Evolutionary conservation across 2,113 vertebrate species (phyloP), one percentile per base, ranked within the genome.

Genomic region (Columba livia): DNA sequence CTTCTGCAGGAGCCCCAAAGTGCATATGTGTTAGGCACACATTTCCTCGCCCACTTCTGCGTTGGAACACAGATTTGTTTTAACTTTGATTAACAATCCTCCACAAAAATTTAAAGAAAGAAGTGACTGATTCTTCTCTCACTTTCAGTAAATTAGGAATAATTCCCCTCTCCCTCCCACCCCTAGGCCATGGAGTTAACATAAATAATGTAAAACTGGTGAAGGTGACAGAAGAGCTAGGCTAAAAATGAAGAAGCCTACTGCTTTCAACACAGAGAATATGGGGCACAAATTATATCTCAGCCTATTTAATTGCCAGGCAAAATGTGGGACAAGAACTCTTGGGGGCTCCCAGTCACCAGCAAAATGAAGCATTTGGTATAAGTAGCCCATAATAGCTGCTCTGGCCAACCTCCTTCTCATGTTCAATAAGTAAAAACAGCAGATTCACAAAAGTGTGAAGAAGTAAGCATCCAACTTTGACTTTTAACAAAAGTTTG

Each of bases 121-220:
- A 94, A 97, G 66, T 91, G 66, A 92, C 96, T 95, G 93, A 89
- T 93, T 96, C 96, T 95, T 94, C 96, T 96, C 93, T 96, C 90
- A 93, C 93, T 93, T 95, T 94, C 96, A 95, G 95, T 96, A 95
- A 96, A 96, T 96, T 91, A 93, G 96, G 94, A 96, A 87, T 93
- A 95, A 97, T 96, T 96, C 96, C 95, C 93, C 92, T 96, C 95
- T 95, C 65, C 95, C 95, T 94, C 95, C 96, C 86, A 96, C 96
- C 96, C 80, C 92, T 86, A 95, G 88, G 95, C 95, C 95, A 94
- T 1, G 32, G 79, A 97, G 94, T 95, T 95, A 95, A 94, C 95
- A 97, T 88, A 96, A 95, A 96, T 93, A 97, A 94, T 94, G 79
- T 78, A 84, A 94, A 96, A 90, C 83, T 88, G 92, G 90, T 75